These are phyloP conservation scores for Schmidtea mediterranea DNA, from an alignment of 1,140 invertebrate species.

Conservation along the genomic window DNA sequence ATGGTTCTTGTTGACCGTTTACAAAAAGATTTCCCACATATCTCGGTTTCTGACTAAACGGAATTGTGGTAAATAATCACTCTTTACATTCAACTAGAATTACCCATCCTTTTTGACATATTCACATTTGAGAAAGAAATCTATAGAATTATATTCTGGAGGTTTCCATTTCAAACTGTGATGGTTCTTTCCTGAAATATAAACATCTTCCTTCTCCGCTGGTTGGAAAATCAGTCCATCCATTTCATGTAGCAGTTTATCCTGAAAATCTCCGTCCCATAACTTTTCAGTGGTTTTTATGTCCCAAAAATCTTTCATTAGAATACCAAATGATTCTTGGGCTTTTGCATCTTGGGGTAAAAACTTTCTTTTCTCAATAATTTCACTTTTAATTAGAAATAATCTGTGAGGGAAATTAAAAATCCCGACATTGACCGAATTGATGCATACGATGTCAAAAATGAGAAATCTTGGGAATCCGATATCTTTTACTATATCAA, in stretches of 20 bases:
- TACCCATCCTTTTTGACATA: conserved; percentile 41
- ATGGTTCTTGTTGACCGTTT: conserved; percentile 9
- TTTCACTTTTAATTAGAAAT: conserved; percentile 41
- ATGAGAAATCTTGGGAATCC: conserved; percentile 60
- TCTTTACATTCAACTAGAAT: conserved; percentile 44
- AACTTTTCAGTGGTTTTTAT: conserved; percentile 27
- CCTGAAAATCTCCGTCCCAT: conserved; percentile 55
- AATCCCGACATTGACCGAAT: conserved; percentile 34
- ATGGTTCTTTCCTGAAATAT: conserved; percentile 42
- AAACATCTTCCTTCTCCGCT: conserved; percentile 34
- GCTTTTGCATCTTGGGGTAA: conserved; percentile 34
- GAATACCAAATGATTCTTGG: conserved; percentile 37
- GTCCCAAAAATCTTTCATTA: conserved; percentile 64
- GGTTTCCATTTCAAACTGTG: conserved; percentile 93
- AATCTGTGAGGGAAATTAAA: conserved; percentile 47
- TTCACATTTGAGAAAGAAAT: conserved; percentile 48
- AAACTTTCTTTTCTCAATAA: conserved; percentile 38
- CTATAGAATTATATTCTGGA: conserved; percentile 61
- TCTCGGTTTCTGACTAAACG: conserved; percentile 6
- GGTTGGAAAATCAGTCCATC: conserved; percentile 96
- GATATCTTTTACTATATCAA: conserved; percentile 42
- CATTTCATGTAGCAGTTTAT: conserved; percentile 60
- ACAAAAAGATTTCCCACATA: conserved; percentile 15
- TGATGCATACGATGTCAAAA: conserved; percentile 69
- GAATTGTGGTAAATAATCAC: not conserved